A percentile compares a stretch with the other conserved stretches of the same genome.
These are phyloP conservation scores for Cydia pomonella DNA, from an alignment of 1,140 invertebrate genomes.

Conservation along the genomic window DNA sequence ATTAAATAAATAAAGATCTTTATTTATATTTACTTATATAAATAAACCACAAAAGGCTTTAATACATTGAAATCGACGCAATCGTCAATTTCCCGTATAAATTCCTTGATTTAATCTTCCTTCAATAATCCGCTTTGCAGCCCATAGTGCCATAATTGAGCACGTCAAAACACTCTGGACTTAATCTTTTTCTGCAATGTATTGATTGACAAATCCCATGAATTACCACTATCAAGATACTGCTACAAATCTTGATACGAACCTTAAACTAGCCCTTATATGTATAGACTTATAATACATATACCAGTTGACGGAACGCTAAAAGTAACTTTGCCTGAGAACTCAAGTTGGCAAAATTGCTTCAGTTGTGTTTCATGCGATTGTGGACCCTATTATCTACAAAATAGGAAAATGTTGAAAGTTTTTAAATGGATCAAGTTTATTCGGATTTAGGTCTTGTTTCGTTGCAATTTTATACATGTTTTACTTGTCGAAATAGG, in stretches of 20 bases:
- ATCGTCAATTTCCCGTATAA: neutral
- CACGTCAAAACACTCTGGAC: conserved; percentile 3
- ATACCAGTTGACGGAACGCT: neutral
- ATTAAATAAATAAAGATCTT: too few species aligned
- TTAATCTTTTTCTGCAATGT: conserved; percentile 5
- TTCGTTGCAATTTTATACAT: neutral
- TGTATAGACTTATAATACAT: neutral
- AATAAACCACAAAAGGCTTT: neutral
- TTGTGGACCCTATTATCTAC: neutral
- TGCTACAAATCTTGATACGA: neutral
- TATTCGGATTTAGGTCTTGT: neutral
- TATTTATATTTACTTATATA: too few species aligned
- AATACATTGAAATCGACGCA: neutral
- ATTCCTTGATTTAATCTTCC: conserved; percentile 1
- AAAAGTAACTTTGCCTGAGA: neutral
- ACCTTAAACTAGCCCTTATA: neutral
- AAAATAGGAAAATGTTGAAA: neutral
- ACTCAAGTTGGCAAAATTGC: neutral
- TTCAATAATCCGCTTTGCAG: conserved; percentile 4
- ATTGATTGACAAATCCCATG: conserved; percentile 14
- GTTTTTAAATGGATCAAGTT: neutral
- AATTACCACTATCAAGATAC: neutral
- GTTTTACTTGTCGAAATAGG: neutral
- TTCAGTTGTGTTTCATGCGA: neutral
- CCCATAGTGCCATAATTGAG: conserved; percentile 1